These are phyloP conservation scores for Shargacucullia verbasci DNA, from an alignment of 2,888 invertebrate species.

Conservation along the genomic window DNA sequence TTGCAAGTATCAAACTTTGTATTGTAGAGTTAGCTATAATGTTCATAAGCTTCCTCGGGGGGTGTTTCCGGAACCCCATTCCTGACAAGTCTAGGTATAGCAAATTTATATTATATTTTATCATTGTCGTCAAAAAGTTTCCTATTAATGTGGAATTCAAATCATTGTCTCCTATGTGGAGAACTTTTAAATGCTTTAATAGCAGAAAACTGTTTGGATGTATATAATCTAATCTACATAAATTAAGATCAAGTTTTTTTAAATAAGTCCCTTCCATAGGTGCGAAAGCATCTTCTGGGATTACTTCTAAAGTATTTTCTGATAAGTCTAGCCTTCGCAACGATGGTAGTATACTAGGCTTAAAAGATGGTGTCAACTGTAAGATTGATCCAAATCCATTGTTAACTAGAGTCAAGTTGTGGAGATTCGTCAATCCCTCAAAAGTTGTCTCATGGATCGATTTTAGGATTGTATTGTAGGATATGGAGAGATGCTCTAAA, in stretches of 20 bases:
- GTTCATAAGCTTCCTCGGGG: conserved; percentile 82
- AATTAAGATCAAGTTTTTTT: conserved; percentile 81
- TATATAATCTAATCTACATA: conserved; percentile 87
- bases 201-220: conserved; percentile 85
- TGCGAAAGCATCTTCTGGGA: conserved; percentile 80
- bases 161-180: conserved; percentile 88
- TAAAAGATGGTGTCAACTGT: conserved; percentile 80
- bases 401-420: conserved; percentile 85
- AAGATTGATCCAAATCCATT: conserved; percentile 86
- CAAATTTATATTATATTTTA: conserved; percentile 76
- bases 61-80: conserved; percentile 86
- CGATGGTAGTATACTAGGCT: conserved; percentile 78
- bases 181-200: conserved; percentile 77
- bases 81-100: conserved; percentile 84
- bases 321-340: conserved; percentile 84
- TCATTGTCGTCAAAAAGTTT: conserved; percentile 75
- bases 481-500: conserved; percentile 87
- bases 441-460: conserved; percentile 82
- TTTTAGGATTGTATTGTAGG: conserved; percentile 84
- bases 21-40: conserved; percentile 86
- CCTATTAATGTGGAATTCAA: conserved; percentile 80
- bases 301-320: conserved; percentile 84
- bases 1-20: conserved; percentile 80
- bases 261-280: conserved; percentile 82
- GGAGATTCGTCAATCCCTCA: conserved; percentile 84